Evolutionary conservation across 1,140 invertebrate genomes (phyloP), one percentile per base, ranked within the genome.

Genomic region (Rhizoglyphus robini): DNA sequence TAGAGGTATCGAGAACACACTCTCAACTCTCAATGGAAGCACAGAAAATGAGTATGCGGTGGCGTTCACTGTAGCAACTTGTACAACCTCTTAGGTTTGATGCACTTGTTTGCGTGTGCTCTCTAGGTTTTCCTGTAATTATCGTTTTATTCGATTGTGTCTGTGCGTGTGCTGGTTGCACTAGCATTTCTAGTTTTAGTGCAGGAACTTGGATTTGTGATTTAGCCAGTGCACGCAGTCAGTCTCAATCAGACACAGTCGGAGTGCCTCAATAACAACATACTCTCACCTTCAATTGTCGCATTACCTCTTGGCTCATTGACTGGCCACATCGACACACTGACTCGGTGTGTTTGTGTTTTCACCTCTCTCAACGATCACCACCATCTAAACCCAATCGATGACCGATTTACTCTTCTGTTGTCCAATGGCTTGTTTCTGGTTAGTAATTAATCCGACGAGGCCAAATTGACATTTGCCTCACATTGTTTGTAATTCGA

Each of bases 311-410:
- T 23, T 54, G 51, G 8, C 51, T 54, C 51, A 54, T 54, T 5
- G 23, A 32, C 51, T 5, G 8, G 51, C 23, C 8, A 20, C n/a
- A n/a, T n/a, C n/a, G n/a, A n/a, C n/a, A n/a, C n/a, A n/a, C n/a
- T n/a, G n/a, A n/a, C n/a, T n/a, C n/a, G 8, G 23, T 25, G 51
- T 54, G 51, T 20, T 54, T 54, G 23, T 20, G 23, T 54, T 54
- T 54, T 54, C 31, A 54, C 51, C 51, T 54, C 51, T 54, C 51
- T 54, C 51, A 54, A 54, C 51, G 51, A 23, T 54, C 51, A 25
- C 51, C 51, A 20, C 31, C 51, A 54, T 23, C 51, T 54, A 54
- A 23, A 23, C 23, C 51, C 23, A 23, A 11, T 54, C 31, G 51
- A 23, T 54, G 51, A 54, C 51, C 51, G 23, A 54, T 32, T 27